Percentiles rank a stretch among this genome's conserved stretches.
These are phyloP conservation scores for Solenopsis invicta DNA, from an alignment of 1,140 invertebrate genomes.

Conservation along the genomic window DNA sequence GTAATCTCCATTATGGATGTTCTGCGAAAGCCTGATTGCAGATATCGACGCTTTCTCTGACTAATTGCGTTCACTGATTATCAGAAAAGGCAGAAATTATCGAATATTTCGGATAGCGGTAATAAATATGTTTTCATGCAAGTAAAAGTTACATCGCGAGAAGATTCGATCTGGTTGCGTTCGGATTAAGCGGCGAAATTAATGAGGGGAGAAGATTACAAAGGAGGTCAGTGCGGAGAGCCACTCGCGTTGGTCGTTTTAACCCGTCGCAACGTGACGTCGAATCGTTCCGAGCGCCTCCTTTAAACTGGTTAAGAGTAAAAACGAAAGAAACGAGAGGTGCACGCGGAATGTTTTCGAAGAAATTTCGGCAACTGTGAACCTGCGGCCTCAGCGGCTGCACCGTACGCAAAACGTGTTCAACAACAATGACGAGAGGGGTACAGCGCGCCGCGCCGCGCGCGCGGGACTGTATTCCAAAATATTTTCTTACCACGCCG, in stretches of 20 bases:
- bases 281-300: slow-evolving; percentile 31
- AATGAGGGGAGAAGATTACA: slow-evolving; percentile 61
- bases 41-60: slow-evolving; percentile 43
- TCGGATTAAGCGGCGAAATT: slow-evolving; percentile 70
- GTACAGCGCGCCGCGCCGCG: no score
- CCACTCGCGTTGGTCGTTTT: slow-evolving; percentile 62
- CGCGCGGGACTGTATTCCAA: slow-evolving; percentile 38
- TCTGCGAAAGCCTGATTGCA: slow-evolving; percentile 31
- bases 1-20: slow-evolving; percentile 29
- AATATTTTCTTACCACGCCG: slow-evolving; percentile 50
- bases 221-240: slow-evolving; percentile 75
- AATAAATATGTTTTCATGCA: slow-evolving; percentile 50
- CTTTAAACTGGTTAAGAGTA: slow-evolving; percentile 57
- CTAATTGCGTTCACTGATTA: slow-evolving; percentile 50
- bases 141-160: slow-evolving; percentile 61
- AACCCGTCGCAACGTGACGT: slow-evolving; percentile 57
- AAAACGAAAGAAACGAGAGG: slow-evolving; percentile 25
- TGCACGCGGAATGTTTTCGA: slow-evolving; percentile 7
- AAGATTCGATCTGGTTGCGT: slow-evolving; percentile 67
- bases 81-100: slow-evolving; percentile 33
- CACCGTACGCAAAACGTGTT: background rate
- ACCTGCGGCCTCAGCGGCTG: no score
- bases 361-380: slow-evolving; percentile 53
- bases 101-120: slow-evolving; percentile 15
- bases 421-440: slow-evolving; percentile 42